A percentile compares a stretch with the other conserved stretches of the same genome.
phyloP scores from a whole-genome alignment of 2,113 vertebrate species.

The Nanorana parkeri region DNA sequence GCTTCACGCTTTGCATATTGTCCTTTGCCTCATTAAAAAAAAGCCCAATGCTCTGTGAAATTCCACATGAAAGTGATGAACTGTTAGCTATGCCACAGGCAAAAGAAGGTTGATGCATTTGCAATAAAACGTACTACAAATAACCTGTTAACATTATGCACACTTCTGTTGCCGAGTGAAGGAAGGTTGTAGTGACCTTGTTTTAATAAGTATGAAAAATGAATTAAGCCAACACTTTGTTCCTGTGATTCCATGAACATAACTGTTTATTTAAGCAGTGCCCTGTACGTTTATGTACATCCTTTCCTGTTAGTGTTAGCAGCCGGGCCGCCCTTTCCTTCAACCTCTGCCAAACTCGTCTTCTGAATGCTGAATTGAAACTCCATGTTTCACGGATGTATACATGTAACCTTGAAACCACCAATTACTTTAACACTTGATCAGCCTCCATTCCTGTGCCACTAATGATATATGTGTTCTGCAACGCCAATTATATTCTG shows the following conservation, averaged over 20 bases:
- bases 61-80: no score
- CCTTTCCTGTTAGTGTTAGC: constrained; percentile 50
- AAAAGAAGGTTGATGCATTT: not conserved
- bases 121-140: constrained; percentile 6
- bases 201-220: constrained; percentile 20
- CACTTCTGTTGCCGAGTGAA: not conserved
- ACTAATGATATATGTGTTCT: not conserved
- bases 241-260: not conserved
- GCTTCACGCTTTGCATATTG: no score
- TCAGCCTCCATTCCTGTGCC: not conserved
- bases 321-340: not conserved
- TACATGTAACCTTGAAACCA: constrained; percentile 11
- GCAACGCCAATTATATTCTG: constrained; percentile 1
- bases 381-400: constrained; percentile 4
- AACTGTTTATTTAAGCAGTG: not conserved
- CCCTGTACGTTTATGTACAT: constrained; percentile 34
- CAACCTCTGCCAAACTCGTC: constrained; percentile 8
- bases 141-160: constrained; percentile 16
- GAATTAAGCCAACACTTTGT: constrained; percentile 35
- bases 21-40: no score
- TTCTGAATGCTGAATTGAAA: constrained; percentile 5
- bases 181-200: constrained; percentile 28
- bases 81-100: no score
- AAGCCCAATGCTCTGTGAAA: no score
- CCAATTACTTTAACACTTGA: constrained; percentile 20